Conservation (phyloP, 2,888 invertebrate genomes). For the Mimachlamys varia region DNA sequence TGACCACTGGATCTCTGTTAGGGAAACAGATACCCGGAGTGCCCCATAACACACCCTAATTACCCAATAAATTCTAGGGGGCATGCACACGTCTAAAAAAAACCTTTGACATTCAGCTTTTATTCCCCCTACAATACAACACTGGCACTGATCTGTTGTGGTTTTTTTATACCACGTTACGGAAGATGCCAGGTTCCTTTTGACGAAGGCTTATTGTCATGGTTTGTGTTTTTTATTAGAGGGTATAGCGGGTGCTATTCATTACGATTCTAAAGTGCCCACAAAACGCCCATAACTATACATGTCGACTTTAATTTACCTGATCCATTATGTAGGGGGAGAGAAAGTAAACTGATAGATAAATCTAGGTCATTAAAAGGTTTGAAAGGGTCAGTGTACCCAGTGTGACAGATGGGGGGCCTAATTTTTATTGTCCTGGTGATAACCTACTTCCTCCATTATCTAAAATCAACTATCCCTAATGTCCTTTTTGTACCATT, state of each 20-base stretch:
- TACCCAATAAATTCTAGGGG: not conserved
- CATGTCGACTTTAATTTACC: constrained; percentile 24
- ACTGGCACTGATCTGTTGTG: not conserved
- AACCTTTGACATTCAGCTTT: not conserved
- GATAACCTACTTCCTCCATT: constrained; percentile 10
- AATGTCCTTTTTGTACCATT: not conserved
- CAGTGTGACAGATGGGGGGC: constrained; percentile 10
- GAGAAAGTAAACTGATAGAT: not conserved
- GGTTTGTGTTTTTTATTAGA: not conserved
- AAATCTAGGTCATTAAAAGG: not conserved
- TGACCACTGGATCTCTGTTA: not conserved
- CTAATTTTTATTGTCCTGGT: constrained; percentile 2
- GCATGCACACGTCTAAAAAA: not conserved
- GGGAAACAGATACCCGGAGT: not conserved
- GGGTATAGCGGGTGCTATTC: not conserved
- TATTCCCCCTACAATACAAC: not conserved
- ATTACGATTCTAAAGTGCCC: not conserved
- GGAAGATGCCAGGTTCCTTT: not conserved
- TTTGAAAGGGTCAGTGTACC: not conserved
- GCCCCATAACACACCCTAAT: not conserved
- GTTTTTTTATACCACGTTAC: not conserved
- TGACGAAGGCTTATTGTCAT: not conserved
- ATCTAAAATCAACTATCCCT: not conserved
- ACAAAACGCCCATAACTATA: not conserved
- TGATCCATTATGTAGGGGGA: not conserved